These are phyloP conservation scores for Clinocottus analis DNA, from an alignment of 2,113 vertebrate species.

Conservation along the genomic window DNA sequence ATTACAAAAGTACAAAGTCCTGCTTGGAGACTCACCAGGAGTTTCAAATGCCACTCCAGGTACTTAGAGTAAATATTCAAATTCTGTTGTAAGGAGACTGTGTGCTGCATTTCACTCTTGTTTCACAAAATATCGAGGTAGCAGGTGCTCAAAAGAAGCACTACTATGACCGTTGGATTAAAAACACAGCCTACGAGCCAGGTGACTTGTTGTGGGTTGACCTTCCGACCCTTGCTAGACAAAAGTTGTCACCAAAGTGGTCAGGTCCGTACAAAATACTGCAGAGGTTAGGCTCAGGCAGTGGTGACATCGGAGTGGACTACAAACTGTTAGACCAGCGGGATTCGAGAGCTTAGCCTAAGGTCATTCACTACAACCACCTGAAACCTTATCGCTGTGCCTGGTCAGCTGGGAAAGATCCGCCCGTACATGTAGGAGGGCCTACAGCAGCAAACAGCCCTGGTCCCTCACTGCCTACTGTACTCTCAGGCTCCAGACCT, in stretches of 20 bases:
- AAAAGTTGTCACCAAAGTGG: constrained; percentile 21
- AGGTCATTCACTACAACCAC: too few relatives aligned
- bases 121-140: constrained; percentile 11
- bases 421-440: too few relatives aligned
- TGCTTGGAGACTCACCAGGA: background rate
- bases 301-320: background rate
- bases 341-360: too few relatives aligned
- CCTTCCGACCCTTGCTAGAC: constrained; percentile 11
- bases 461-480: too few relatives aligned
- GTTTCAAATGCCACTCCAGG: background rate
- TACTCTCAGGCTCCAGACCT: too few relatives aligned
- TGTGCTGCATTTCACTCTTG: constrained; percentile 4
- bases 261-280: constrained; percentile 1
- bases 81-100: background rate
- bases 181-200: constrained; percentile 18
- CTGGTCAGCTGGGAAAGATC: background rate
- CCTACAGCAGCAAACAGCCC: too few relatives aligned
- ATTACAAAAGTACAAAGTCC: too few relatives aligned
- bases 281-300: background rate
- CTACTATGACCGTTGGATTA: constrained; percentile 7
- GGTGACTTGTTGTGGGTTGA: constrained; percentile 23
- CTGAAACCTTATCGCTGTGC: background rate
- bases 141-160: constrained; percentile 16
- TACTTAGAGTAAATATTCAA: background rate
- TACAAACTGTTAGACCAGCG: too few relatives aligned